Conservation (phyloP, 2,113 vertebrate species). For the Mesocricetus auratus region DNA sequence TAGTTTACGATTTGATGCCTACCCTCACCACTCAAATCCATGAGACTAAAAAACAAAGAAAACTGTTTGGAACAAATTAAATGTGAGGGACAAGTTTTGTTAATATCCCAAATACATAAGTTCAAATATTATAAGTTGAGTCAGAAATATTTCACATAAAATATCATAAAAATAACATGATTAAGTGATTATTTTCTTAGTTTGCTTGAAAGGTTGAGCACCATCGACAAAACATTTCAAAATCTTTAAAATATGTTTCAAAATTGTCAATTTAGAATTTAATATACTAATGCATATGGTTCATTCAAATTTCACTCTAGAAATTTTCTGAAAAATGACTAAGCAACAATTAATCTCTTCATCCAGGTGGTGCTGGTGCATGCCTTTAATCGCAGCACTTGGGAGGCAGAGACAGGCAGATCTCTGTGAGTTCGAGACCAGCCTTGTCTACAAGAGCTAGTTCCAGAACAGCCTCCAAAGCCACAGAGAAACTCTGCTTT, state of each 20-base stretch:
- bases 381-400: no score
- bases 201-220: not conserved
- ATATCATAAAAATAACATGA: not conserved
- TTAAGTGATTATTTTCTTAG: not conserved
- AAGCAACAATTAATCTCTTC: not conserved
- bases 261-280: not conserved
- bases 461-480: no score
- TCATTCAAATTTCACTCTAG: not conserved
- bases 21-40: not conserved
- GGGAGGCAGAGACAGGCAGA: no score
- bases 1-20: not conserved
- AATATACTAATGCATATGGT: not conserved
- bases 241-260: not conserved
- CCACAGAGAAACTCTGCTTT: no score
- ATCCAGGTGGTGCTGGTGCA: no score
- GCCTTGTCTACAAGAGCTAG: no score
- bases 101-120: not conserved
- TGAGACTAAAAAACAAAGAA: not conserved
- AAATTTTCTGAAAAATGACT: not conserved
- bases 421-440: no score
- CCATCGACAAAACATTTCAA: not conserved
- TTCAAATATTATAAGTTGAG: constrained; percentile 44
- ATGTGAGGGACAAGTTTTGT: not conserved
- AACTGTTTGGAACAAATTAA: not conserved
- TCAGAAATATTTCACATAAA: constrained; percentile 12